A percentile compares a stretch with the other conserved stretches of the same genome.
Conservation (phyloP, 2,113 vertebrate species). For the Lathamus discolor region DNA sequence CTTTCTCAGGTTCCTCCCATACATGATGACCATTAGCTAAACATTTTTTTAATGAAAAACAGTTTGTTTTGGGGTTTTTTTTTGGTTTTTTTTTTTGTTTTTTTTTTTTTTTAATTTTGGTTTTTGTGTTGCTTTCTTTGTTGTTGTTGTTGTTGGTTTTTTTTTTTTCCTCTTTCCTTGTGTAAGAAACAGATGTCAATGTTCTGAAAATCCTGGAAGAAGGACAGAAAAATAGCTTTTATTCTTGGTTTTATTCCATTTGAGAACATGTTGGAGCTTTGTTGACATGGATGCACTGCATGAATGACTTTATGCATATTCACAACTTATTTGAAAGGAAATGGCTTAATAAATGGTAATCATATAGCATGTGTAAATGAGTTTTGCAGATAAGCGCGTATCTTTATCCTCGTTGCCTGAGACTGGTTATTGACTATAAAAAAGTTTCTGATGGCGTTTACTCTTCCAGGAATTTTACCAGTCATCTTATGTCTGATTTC, state of each 20-base stretch:
- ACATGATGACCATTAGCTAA: neutral
- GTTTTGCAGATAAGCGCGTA: neutral
- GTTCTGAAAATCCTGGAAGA: neutral
- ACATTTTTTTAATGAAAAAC: neutral
- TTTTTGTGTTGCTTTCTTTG: neutral
- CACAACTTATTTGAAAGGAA: slow-evolving; percentile 28
- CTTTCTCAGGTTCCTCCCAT: neutral
- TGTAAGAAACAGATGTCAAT: neutral
- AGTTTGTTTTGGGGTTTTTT: neutral
- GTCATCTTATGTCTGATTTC: neutral
- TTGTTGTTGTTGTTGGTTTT: neutral
- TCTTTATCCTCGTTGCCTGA: neutral
- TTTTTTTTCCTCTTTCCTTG: neutral
- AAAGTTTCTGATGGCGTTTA: neutral
- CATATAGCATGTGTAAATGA: neutral
- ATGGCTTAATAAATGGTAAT: slow-evolving; percentile 38
- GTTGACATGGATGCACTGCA: neutral
- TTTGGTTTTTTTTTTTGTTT: too few species aligned
- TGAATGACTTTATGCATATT: slow-evolving; percentile 37
- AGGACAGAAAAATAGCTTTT: neutral
- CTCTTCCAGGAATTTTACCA: neutral
- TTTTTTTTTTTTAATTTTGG: neutral
- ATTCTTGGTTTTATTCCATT: neutral
- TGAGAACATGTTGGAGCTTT: neutral
- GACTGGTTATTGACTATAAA: neutral